Evolutionary conservation across 2,888 invertebrate genomes (phyloP).

Genomic region (Ormyrus labotus): DNA sequence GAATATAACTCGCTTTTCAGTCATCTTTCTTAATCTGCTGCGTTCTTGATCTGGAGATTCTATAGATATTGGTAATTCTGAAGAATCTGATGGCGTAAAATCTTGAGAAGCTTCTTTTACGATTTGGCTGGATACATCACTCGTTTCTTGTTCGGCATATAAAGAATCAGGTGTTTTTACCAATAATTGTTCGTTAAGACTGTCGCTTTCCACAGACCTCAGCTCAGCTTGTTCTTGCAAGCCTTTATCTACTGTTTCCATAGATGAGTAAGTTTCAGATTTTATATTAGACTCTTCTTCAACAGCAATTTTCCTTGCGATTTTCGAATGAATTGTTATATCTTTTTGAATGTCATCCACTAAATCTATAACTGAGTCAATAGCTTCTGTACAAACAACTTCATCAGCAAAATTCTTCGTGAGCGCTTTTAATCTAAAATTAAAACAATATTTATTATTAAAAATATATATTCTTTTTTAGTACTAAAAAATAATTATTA

Average conservation of each 20-base stretch:
- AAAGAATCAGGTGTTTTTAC: slow-evolving; percentile 3
- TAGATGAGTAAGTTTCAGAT: slow-evolving; percentile 37
- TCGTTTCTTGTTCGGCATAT: slow-evolving; percentile 17
- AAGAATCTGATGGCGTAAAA: neutral
- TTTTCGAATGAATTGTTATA: slow-evolving; percentile 36
- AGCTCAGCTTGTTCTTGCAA: slow-evolving; percentile 15
- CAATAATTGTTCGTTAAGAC: slow-evolving; percentile 28
- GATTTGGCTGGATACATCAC: neutral
- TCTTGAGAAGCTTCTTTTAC: slow-evolving; percentile 5
- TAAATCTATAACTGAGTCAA: slow-evolving; percentile 63
- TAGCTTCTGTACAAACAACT: slow-evolving; percentile 52
- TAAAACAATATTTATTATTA: slow-evolving; percentile 10
- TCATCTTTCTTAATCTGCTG: slow-evolving; percentile 32
- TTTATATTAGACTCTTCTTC: slow-evolving; percentile 44
- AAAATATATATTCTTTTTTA: slow-evolving; percentile 1
- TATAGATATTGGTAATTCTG: neutral
- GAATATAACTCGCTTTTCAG: slow-evolving; percentile 51
- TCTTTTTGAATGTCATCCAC: slow-evolving; percentile 69
- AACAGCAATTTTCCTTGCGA: slow-evolving; percentile 15
- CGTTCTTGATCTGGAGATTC: slow-evolving; percentile 34
- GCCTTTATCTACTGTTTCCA: slow-evolving; percentile 18
- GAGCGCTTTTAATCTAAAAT: slow-evolving; percentile 60
- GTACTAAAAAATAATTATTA: slow-evolving; percentile 10
- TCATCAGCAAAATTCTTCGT: slow-evolving; percentile 61
- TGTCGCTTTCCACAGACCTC: slow-evolving; percentile 9